phyloP scores from a whole-genome alignment of 2,888 invertebrate genomes.

The Thecophora atra region DNA sequence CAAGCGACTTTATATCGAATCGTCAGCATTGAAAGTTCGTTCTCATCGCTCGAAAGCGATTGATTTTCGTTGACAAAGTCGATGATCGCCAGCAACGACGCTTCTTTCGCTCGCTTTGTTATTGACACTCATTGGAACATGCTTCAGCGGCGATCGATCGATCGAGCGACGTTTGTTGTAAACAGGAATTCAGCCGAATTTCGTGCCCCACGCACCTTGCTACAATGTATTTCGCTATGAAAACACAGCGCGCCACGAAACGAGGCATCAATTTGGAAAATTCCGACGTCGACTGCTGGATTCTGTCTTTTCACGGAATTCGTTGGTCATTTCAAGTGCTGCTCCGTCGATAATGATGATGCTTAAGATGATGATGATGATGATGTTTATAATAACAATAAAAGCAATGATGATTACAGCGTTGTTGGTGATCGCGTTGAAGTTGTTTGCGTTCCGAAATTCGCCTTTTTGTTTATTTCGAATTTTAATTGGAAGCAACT shows the following conservation, averaged over 20 bases:
- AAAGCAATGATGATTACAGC: background rate
- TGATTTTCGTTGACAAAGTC: too few species aligned
- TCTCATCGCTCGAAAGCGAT: too few species aligned
- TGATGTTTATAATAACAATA: background rate
- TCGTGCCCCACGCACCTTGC: slow-evolving; percentile 30
- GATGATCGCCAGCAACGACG: too few species aligned
- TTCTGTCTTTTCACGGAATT: slow-evolving; percentile 32
- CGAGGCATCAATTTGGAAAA: slow-evolving; percentile 20
- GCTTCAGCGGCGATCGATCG: too few species aligned
- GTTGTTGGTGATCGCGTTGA: background rate
- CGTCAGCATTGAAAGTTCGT: too few species aligned
- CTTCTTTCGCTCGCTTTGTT: too few species aligned
- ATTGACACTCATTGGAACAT: too few species aligned
- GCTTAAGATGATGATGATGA: background rate
- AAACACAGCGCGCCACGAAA: slow-evolving; percentile 21
- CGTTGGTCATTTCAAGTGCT: slow-evolving; percentile 3
- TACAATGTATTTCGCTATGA: slow-evolving; percentile 36
- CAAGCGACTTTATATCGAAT: too few species aligned
- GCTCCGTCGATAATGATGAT: background rate
- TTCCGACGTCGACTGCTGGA: background rate
- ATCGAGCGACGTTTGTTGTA: slow-evolving; percentile 16
- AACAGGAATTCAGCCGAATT: slow-evolving; percentile 27
- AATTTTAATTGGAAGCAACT: slow-evolving; percentile 26
- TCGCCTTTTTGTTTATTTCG: slow-evolving; percentile 32
- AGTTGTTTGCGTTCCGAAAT: background rate